These are phyloP conservation scores for Apostichopus leukothele DNA, from an alignment of 53 echinoderm and acorn worm genomes.

Conservation along the genomic window DNA sequence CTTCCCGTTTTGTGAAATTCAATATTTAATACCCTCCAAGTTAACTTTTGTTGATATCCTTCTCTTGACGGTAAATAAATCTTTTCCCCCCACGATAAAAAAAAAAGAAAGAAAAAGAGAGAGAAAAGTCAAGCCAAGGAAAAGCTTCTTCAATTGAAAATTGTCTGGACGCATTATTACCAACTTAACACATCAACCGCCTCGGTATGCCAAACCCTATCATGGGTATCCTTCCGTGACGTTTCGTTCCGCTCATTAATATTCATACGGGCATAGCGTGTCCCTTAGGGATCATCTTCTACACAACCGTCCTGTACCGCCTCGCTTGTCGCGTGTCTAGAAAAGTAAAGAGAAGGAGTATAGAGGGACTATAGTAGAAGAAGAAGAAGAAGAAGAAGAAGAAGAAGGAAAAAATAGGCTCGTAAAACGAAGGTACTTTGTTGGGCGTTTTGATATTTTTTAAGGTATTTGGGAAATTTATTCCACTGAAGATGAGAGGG, in stretches of 20 bases:
- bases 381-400: neutral
- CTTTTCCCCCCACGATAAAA: neutral
- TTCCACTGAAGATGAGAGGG: neutral
- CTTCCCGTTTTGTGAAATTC: slow-evolving; percentile 42
- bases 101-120: neutral
- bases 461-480: slow-evolving; percentile 11
- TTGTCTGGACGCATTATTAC: slow-evolving; percentile 43
- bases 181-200: slow-evolving; percentile 36
- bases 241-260: slow-evolving; percentile 47
- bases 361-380: neutral
- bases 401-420: neutral
- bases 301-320: slow-evolving; percentile 36
- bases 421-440: slow-evolving; percentile 6
- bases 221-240: slow-evolving; percentile 39
- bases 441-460: slow-evolving; percentile 31
- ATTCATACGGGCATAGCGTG: slow-evolving; percentile 41
- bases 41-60: slow-evolving; percentile 33
- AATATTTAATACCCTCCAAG: slow-evolving; percentile 42
- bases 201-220: slow-evolving; percentile 25
- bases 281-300: slow-evolving; percentile 35
- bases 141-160: slow-evolving; percentile 29
- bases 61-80: slow-evolving; percentile 38
- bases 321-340: slow-evolving; percentile 34
- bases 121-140: slow-evolving; percentile 8
- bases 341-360: neutral